These are phyloP conservation scores for Tragelaphus strepsiceros DNA, from an alignment of 2,113 vertebrate species.

Conservation along the genomic window DNA sequence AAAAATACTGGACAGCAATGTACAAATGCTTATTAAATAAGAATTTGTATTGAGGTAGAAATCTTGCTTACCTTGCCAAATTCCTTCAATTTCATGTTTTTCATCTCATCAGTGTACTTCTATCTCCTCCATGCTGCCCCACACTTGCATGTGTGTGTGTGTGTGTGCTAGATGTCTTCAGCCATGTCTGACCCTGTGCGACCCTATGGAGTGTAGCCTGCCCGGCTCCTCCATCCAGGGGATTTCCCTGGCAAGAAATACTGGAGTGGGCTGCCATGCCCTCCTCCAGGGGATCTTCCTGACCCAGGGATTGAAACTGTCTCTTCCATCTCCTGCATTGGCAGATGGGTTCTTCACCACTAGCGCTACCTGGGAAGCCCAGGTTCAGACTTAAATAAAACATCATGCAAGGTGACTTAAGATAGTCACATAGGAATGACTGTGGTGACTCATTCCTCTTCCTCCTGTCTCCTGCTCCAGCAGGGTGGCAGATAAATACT, in stretches of 20 bases:
- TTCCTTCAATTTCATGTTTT: neutral
- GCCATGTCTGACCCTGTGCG: neutral
- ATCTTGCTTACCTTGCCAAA: neutral
- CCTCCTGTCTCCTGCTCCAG: neutral
- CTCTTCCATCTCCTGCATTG: neutral
- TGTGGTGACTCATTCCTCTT: neutral
- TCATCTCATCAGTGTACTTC: neutral
- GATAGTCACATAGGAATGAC: no score
- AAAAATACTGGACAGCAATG: neutral
- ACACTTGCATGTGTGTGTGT: neutral
- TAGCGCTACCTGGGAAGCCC: neutral
- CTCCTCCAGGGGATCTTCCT: neutral
- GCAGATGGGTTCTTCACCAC: neutral
- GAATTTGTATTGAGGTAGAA: neutral
- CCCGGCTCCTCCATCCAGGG: neutral
- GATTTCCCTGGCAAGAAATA: neutral
- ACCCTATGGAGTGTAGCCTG: neutral
- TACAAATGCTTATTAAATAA: neutral
- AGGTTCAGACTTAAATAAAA: neutral
- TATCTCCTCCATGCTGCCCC: neutral
- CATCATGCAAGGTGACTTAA: neutral
- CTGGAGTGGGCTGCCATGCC: neutral
- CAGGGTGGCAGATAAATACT: neutral
- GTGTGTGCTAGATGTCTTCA: neutral
- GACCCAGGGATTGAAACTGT: neutral